Evolutionary conservation across 2,888 invertebrate genomes (phyloP), one percentile per base, ranked within the genome.

Genomic region (Theretra japonica): DNA sequence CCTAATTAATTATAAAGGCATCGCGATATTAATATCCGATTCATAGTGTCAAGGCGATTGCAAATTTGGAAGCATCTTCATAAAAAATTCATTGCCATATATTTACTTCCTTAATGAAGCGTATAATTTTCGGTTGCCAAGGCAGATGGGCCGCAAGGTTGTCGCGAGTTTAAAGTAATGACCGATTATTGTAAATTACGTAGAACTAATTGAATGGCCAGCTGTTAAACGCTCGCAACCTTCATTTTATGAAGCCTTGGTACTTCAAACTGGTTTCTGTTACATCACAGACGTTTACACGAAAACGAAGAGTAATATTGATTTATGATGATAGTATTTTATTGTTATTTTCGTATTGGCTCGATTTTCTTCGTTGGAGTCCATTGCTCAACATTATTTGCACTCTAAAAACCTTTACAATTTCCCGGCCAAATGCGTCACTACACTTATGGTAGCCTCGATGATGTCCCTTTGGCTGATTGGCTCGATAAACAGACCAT

Each of bases 151-250:
- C 6, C n/a, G n/a, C 53, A 53, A 53, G 53, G 53, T n/a, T 53
- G 53, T n/a, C 60, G 60, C 60, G 30, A n/a, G 25, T 21, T 33
- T 60, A 60, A 60, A 19, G 30, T 60, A 60, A 60, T 60, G 30
- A 30, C 60, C 33, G 33, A 60, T 60, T n/a, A 60, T 60, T 30
- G n/a, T 60, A 60, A 60, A 60, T 33, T 60, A 60, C 28, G 59
- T 19, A 2, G 7, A n/a, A 19, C 7, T 33, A 60, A 60, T 60
- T 60, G 30, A 33, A 11, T 19, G 30, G n/a, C 25, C 30, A n/a
- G 30, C n/a, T 60, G 30, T n/a, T 15, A 60, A 23, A 8, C 25
- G 11, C 59, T 59, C 28, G 17, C 19, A 25, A 28, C 25, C 59
- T 11, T 28, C 5, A 60, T 60, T 60, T 60, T 30, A 33, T 60